Percentiles rank a stretch among this genome's conserved stretches.
phyloP scores from a whole-genome alignment of 2,113 vertebrate genomes.

The Burhinus bistriatus region DNA sequence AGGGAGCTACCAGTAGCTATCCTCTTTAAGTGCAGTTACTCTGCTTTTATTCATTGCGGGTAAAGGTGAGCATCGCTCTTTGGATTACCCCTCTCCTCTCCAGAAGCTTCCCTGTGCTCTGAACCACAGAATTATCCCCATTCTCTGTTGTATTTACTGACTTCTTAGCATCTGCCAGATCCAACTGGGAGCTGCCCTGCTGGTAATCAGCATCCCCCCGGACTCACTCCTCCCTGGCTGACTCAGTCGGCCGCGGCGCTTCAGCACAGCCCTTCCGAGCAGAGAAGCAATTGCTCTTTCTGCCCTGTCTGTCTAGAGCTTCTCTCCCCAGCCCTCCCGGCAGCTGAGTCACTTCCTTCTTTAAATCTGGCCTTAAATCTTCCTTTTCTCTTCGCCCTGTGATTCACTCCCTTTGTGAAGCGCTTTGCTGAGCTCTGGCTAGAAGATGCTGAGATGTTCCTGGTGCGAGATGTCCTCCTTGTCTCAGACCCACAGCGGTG shows the following conservation, averaged over 20 bases:
- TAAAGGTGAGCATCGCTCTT: background rate
- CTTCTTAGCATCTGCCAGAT: background rate
- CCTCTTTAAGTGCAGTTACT: background rate
- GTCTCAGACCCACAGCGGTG: background rate
- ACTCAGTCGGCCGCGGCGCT: background rate
- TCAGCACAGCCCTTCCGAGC: background rate
- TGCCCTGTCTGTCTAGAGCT: constrained; percentile 41
- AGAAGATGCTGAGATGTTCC: background rate
- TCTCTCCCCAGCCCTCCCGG: background rate
- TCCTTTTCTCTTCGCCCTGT: constrained; percentile 3
- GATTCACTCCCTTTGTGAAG: constrained; percentile 30
- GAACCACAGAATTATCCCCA: background rate
- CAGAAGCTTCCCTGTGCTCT: background rate
- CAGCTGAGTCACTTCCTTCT: constrained; percentile 57
- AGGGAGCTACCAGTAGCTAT: background rate
- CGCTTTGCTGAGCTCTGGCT: background rate
- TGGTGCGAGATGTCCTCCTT: background rate
- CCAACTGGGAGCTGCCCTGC: background rate
- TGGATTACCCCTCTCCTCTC: background rate
- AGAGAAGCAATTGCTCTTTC: constrained; percentile 44
- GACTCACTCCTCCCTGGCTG: constrained; percentile 16
- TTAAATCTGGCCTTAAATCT: constrained; percentile 53
- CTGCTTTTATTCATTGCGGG: background rate
- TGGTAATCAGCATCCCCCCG: background rate
- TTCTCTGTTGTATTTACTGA: background rate